These are phyloP conservation scores for Metacarcinus magister DNA, from an alignment of 2,888 invertebrate species.

Conservation along the genomic window DNA sequence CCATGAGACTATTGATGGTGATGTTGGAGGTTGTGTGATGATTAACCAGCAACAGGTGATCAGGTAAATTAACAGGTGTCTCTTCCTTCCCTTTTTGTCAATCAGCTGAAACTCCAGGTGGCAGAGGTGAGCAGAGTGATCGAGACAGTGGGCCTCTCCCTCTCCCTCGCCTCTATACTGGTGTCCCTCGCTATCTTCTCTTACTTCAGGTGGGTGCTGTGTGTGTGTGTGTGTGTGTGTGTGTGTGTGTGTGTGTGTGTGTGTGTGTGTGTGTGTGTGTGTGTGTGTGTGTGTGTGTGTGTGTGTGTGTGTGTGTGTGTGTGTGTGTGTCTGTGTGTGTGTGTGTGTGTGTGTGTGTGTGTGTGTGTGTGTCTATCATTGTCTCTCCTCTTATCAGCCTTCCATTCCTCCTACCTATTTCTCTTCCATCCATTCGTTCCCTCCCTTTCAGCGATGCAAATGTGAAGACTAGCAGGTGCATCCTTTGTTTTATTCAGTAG, in stretches of 20 bases:
- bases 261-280: background rate
- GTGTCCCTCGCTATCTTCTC: constrained; percentile 92
- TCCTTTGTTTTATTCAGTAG: background rate
- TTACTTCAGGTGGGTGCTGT: constrained; percentile 89
- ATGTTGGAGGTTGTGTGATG: background rate
- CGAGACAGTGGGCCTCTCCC: constrained; percentile 91
- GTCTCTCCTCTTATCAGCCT: background rate
- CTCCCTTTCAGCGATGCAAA: background rate
- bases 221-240: background rate
- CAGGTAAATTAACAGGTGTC: background rate
- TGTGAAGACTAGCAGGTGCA: no score
- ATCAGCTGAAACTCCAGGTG: constrained; percentile 88
- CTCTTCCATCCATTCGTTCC: background rate
- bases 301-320: background rate
- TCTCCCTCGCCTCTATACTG: constrained; percentile 91
- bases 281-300: background rate
- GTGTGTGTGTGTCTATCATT: background rate
- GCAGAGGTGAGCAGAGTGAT: constrained; percentile 90
- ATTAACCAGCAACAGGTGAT: background rate
- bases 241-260: constrained; percentile 51
- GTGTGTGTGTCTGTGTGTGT: constrained; percentile 42
- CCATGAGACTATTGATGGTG: background rate
- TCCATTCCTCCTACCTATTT: background rate
- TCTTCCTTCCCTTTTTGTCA: background rate
- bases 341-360: constrained; percentile 40